A percentile compares a stretch with the other conserved stretches of the same genome.
Conservation (phyloP, 2,888 invertebrate genomes). For the Diadegma fenestrale region DNA sequence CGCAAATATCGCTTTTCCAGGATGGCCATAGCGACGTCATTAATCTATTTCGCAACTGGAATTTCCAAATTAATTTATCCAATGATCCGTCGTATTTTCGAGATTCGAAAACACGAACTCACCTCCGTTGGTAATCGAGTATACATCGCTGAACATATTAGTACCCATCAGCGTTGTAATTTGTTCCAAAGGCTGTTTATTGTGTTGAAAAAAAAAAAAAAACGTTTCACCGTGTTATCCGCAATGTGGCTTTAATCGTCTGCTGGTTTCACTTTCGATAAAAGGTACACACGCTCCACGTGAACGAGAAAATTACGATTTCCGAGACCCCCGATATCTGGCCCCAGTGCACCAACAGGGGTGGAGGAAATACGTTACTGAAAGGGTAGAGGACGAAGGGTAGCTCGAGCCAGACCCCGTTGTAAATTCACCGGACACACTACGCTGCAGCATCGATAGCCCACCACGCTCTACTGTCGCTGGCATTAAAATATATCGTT, state of each 20-base stretch:
- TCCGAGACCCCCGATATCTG: slow-evolving; percentile 35
- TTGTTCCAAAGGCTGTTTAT: not conserved
- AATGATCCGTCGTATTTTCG: slow-evolving; percentile 25
- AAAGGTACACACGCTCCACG: slow-evolving; percentile 43
- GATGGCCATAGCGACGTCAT: slow-evolving; percentile 14
- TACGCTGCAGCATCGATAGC: slow-evolving; percentile 50
- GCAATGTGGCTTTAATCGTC: slow-evolving; percentile 42
- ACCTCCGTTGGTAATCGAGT: slow-evolving; percentile 1
- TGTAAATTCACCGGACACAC: slow-evolving; percentile 55
- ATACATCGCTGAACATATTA: slow-evolving; percentile 10
- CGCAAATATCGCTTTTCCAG: not conserved
- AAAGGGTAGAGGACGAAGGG: slow-evolving; percentile 23
- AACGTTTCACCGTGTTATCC: slow-evolving; percentile 25
- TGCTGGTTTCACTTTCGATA: slow-evolving; percentile 57
- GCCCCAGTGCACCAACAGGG: not conserved
- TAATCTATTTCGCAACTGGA: slow-evolving; percentile 12
- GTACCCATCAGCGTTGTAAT: slow-evolving; percentile 13
- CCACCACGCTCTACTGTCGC: slow-evolving; percentile 8
- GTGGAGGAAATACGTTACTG: slow-evolving; percentile 7
- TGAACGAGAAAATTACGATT: slow-evolving; percentile 59
- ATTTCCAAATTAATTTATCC: slow-evolving; percentile 29
- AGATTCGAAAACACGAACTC: not conserved
- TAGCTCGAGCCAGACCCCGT: slow-evolving; percentile 39
- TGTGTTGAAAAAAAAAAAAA: slow-evolving; percentile 1
- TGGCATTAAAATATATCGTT: slow-evolving; percentile 63